These are phyloP conservation scores for Trematocara unimaculatum DNA, from an alignment of 2,113 vertebrate species.

Conservation along the genomic window DNA sequence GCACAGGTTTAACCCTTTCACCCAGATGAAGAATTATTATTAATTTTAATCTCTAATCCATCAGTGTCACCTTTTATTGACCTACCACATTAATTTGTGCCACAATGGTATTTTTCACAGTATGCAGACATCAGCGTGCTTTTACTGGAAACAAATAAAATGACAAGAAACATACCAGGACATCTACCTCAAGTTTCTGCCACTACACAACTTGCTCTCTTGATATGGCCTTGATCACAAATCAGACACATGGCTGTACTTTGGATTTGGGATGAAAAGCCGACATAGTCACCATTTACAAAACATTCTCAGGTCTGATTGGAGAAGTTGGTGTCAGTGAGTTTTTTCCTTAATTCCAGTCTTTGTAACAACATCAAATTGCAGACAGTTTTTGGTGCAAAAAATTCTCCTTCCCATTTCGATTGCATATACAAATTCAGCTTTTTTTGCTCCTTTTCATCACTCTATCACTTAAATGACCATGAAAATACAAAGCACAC, in stretches of 20 bases:
- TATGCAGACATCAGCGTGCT: not conserved
- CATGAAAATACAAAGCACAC: not conserved
- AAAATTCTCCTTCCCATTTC: constrained; percentile 16
- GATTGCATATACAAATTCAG: not conserved
- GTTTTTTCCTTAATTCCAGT: not conserved
- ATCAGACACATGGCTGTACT: not conserved
- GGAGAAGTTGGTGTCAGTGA: not conserved
- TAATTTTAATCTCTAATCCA: not conserved
- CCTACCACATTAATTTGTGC: not conserved
- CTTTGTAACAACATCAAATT: not conserved
- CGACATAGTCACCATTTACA: not conserved
- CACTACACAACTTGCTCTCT: not conserved
- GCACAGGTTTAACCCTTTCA: not conserved
- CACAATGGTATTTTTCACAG: constrained; percentile 15
- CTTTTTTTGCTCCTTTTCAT: not conserved
- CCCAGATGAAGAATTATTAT: not conserved
- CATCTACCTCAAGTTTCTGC: not conserved
- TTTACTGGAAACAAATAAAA: not conserved
- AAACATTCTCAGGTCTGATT: not conserved
- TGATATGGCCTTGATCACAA: not conserved
- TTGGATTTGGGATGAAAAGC: not conserved
- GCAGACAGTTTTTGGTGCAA: not conserved
- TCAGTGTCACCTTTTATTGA: not conserved
- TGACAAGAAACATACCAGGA: not conserved
- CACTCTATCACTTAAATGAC: not conserved